These are phyloP conservation scores for Gobiocypris rarus DNA, from an alignment of 2,113 vertebrate genomes.

Conservation along the genomic window DNA sequence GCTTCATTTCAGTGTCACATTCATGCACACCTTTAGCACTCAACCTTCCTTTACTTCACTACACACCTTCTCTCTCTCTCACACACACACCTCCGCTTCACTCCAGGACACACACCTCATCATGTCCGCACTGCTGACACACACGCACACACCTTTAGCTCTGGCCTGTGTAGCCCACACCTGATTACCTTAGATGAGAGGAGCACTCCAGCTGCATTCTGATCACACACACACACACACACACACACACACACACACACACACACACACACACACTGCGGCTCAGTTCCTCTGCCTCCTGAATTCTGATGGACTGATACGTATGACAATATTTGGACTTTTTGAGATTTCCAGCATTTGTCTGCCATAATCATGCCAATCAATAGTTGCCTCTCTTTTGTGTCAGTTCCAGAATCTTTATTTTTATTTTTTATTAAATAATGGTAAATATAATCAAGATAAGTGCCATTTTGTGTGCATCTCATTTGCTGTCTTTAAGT, in stretches of 20 bases:
- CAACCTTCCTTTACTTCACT: not conserved
- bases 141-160: not conserved
- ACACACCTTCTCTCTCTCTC: not conserved
- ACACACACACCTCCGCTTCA: not conserved
- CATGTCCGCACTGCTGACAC: not conserved
- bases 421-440: not conserved
- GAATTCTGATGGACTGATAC: not conserved
- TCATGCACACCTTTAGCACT: not conserved
- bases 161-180: constrained; percentile 5
- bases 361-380: not conserved
- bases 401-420: not conserved
- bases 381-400: not conserved
- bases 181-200: constrained; percentile 34
- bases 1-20: not conserved
- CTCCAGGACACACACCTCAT: not conserved
- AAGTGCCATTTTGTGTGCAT: too few species aligned
- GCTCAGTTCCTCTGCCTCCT: not conserved
- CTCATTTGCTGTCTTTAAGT: too few species aligned
- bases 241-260: too few species aligned
- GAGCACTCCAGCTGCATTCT: constrained; percentile 4
- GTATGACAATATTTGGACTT: not conserved
- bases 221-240: not conserved
- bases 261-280: not conserved
- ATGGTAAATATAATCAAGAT: too few species aligned
- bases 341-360: not conserved